These are phyloP conservation scores for Trissoscelio sp. DNA, from an alignment of 2,888 invertebrate genomes.

Conservation along the genomic window DNA sequence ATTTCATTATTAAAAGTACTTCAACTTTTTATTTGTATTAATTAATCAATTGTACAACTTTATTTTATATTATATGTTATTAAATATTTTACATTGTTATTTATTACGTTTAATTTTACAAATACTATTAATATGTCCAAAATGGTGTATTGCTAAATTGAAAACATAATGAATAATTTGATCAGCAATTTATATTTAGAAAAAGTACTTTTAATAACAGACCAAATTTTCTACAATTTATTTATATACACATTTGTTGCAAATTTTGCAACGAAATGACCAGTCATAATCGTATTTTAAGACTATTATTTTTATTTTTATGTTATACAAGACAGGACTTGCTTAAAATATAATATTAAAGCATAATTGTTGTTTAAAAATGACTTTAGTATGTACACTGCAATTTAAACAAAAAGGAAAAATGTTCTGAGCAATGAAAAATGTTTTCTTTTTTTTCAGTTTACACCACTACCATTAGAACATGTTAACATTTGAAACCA, in stretches of 20 bases:
- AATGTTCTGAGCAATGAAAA: conserved; percentile 29
- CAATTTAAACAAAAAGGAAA: conserved; percentile 1
- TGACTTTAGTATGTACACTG: conserved; percentile 27
- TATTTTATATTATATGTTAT: too few relatives aligned
- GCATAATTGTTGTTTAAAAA: conserved; percentile 18
- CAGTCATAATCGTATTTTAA: background rate
- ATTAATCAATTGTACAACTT: too few relatives aligned
- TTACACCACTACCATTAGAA: background rate
- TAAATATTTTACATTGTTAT: too few relatives aligned
- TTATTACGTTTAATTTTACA: too few relatives aligned
- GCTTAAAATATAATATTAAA: conserved; percentile 21
- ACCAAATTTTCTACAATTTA: background rate
- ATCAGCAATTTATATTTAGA: too few relatives aligned
- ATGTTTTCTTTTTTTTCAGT: background rate
- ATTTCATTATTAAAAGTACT: too few relatives aligned
- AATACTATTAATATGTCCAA: too few relatives aligned
- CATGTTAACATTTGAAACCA: background rate
- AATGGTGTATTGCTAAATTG: too few relatives aligned
- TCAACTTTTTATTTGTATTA: too few relatives aligned
- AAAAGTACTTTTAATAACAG: too few relatives aligned
- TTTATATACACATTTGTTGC: too few relatives aligned
- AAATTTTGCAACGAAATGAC: background rate
- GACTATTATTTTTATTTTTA: background rate
- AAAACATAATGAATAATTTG: too few relatives aligned
- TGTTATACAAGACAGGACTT: conserved; percentile 17